Base-by-base conservation (phyloP, 1,140 invertebrate species). In the Geopemphigus sp. region DNA sequence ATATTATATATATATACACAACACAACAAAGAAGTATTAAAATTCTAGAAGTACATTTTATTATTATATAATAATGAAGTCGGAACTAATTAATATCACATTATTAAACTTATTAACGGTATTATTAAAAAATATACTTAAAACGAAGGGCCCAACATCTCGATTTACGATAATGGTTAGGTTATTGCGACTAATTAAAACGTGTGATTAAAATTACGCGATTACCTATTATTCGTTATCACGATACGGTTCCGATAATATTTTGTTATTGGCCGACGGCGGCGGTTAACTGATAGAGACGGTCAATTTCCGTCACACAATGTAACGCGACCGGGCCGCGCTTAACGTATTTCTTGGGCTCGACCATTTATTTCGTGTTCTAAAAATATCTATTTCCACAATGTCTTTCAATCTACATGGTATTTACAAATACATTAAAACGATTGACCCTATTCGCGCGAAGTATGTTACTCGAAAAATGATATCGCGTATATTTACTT, bases 1-100 rank as follows among this genome's bases (percentile, higher is more conserved):
- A 39, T 39, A 39, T 39, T 4, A 39, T 39, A 39, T 39, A 39
- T 74, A 57, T 29, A 54, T 72, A 12, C 47, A 74, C 74, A 63
- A 78, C 50, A 78, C 57, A 78, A 78, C 74, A 78, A 78, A 19
- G 32, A 78, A 45, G 12, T 78, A 78, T 63, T 78, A 61, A 78
- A 61, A 47, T 50, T 26, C 54, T 78, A 78, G 5, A 5, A 17
- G 56, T 76, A 76, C 32, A 3, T n/a, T n/a, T n/a, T n/a, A n/a
- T 3, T 39, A 39, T 39, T 39, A 50, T 12, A 50, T 10, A 50
- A 50, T 14, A 12, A 50, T 57, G 45, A 63, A 61, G 22, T 47
- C 8, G 39, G 63, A 63, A 78, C 74, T 78, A 78, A 78, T 78
- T 78, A 78, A 78, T 78, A 78, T 78, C 74, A 78, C 74, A 78